Base-by-base conservation (phyloP, 2,888 invertebrate species). In the Elgonia sp. region DNA sequence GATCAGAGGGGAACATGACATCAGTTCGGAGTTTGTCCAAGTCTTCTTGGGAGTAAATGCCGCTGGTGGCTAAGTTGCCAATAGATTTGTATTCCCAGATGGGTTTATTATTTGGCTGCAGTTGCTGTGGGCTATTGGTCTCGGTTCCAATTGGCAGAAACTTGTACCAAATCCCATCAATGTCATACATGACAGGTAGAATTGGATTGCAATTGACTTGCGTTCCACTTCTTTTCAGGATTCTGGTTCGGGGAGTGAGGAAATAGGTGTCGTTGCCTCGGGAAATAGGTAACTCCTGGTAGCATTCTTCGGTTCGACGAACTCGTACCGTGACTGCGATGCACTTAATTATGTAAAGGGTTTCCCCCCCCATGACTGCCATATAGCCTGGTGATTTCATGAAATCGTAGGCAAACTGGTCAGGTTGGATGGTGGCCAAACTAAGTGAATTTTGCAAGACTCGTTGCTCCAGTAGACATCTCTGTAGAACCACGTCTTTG, bases 381-480 rank as follows among this genome's bases (percentile, higher is more conserved):
- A 92, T 90, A 46, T 90, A 90, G 0, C 92, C 92, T 2, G 62
- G n/a, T n/a, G n/a, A n/a, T n/a, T n/a, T n/a, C n/a, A n/a, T n/a
- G n/a, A n/a, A n/a, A n/a, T n/a, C n/a, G n/a, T n/a, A n/a, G n/a
- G n/a, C n/a, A n/a, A n/a, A n/a, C n/a, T n/a, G n/a, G n/a, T n/a
- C n/a, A n/a, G n/a, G n/a, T n/a, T n/a, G n/a, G 75, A 88, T 50
- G 0, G 90, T 90, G 0, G 91, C 91, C 29, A 92, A 57, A 0
- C 89, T 40, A 18, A 92, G 84, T 8, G 92, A 70, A 46, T 90
- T 92, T 50, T 86, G 89, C 10, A 92, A 12, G 1, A 92, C 90
- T 67, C 92, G 90, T 63, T 90, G 76, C 40, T 91, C 90, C 8
- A 91, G 0, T 4, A 89, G 40, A 60, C 92, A 93, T 57, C 89